phyloP scores from a whole-genome alignment of 2,113 vertebrate species.

The Otolemur garnettii region DNA sequence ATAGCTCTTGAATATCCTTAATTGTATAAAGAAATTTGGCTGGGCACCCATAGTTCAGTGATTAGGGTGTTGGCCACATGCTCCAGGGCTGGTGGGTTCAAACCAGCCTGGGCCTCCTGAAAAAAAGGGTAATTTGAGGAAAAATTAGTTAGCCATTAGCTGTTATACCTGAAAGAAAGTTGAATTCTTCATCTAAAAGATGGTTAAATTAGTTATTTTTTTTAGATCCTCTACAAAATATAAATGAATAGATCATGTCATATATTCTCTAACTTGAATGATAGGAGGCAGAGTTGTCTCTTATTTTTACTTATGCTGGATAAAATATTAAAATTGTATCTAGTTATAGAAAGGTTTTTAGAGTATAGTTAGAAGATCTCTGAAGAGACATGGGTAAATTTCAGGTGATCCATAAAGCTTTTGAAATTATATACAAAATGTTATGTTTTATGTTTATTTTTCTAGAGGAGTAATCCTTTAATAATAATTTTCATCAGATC shows the following conservation, averaged over 20 bases:
- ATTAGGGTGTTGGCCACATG: too few species aligned
- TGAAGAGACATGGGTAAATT: neutral
- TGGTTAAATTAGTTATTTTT: neutral
- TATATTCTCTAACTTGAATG: neutral
- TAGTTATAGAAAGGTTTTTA: neutral
- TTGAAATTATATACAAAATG: neutral
- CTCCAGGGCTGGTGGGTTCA: too few species aligned
- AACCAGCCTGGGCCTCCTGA: too few species aligned
- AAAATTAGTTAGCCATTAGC: neutral
- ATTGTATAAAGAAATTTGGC: neutral
- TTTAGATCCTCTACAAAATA: neutral
- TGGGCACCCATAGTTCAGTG: too few species aligned
- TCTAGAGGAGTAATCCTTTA: neutral
- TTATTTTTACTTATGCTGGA: neutral
- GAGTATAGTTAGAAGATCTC: neutral
- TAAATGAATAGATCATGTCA: neutral
- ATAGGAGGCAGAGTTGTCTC: slow-evolving; percentile 32
- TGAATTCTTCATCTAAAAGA: neutral
- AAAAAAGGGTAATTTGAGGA: slow-evolving; percentile 7
- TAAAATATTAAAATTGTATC: neutral
- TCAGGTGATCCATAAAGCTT: neutral
- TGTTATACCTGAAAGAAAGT: neutral
- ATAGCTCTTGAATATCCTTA: neutral
- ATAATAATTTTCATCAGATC: slow-evolving; percentile 12
- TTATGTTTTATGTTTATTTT: slow-evolving; percentile 23